Percentiles rank a stretch among this genome's conserved stretches.
phyloP scores from a whole-genome alignment of 2,888 invertebrate genomes.

The Apamea monoglypha region DNA sequence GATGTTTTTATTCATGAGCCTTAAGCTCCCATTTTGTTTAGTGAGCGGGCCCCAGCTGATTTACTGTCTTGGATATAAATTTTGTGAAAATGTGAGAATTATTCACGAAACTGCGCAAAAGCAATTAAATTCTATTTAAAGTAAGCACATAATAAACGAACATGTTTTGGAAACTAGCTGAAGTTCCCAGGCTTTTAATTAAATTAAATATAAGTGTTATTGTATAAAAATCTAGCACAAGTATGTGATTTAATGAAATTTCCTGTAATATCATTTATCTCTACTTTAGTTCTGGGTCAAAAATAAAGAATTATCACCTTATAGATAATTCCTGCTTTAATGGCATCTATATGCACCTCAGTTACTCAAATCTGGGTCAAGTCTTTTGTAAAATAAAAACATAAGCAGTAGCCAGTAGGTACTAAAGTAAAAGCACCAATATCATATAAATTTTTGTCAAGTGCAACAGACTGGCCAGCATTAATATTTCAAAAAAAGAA shows the following conservation, averaged over 20 bases:
- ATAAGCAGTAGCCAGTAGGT: neutral
- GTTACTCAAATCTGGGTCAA: too few relatives aligned
- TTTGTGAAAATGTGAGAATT: constrained; percentile 82
- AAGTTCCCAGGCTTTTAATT: constrained; percentile 48
- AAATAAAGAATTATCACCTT: neutral
- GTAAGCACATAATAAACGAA: constrained; percentile 54
- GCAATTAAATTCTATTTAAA: constrained; percentile 69
- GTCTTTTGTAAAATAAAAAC: neutral
- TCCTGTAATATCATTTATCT: neutral
- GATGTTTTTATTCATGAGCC: constrained; percentile 90
- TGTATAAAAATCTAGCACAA: constrained; percentile 5
- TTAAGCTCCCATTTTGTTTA: constrained; percentile 88
- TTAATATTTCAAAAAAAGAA: neutral
- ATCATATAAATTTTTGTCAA: neutral
- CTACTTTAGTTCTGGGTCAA: neutral
- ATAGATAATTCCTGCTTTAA: neutral
- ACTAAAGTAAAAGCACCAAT: neutral
- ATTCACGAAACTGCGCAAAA: constrained; percentile 76
- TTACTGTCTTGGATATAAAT: constrained; percentile 88
- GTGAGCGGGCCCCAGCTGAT: constrained; percentile 87
- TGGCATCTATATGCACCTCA: neutral
- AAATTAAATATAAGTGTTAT: constrained; percentile 17
- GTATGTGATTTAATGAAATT: neutral
- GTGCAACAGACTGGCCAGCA: neutral
- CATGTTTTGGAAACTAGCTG: constrained; percentile 45